Percentiles rank a stretch among this genome's conserved stretches.
Evolutionary conservation across 2,113 vertebrate genomes (phyloP).

Genomic region (Phoenicopterus ruber): DNA sequence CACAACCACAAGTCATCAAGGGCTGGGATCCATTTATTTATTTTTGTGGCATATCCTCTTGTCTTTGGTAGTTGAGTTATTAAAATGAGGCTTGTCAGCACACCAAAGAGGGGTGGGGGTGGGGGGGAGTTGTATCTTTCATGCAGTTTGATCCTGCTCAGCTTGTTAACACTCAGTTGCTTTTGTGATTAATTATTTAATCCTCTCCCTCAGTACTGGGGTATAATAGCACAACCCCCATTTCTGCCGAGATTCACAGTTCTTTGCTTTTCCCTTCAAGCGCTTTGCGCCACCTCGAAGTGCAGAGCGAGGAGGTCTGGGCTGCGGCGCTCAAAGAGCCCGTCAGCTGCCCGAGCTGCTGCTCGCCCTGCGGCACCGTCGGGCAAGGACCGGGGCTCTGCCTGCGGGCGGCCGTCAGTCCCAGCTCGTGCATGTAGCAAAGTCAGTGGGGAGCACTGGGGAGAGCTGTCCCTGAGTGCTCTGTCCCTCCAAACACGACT

Average conservation of each 20-base stretch:
- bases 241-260: constrained; percentile 65
- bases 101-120: neutral
- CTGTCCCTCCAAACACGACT: neutral
- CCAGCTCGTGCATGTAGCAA: neutral
- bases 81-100: constrained; percentile 31
- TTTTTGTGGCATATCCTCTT: neutral
- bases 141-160: constrained; percentile 56
- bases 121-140: constrained; percentile 48
- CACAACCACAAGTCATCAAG: neutral
- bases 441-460: neutral
- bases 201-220: constrained; percentile 21
- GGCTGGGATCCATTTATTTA: neutral
- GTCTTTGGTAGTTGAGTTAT: neutral
- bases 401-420: accelerated
- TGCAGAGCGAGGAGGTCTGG: neutral
- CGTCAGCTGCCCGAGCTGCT: accelerated
- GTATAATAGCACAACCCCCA: constrained; percentile 7
- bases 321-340: neutral
- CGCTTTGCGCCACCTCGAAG: neutral
- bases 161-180: constrained; percentile 64
- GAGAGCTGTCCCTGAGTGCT: neutral
- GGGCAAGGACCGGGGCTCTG: neutral
- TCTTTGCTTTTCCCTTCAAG: constrained; percentile 20
- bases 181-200: constrained; percentile 75
- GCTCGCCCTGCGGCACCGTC: accelerated